Evolutionary conservation across 2,797 vertebrate genomes (phyloP).

Genomic region (Cossypha heuglini): DNA sequence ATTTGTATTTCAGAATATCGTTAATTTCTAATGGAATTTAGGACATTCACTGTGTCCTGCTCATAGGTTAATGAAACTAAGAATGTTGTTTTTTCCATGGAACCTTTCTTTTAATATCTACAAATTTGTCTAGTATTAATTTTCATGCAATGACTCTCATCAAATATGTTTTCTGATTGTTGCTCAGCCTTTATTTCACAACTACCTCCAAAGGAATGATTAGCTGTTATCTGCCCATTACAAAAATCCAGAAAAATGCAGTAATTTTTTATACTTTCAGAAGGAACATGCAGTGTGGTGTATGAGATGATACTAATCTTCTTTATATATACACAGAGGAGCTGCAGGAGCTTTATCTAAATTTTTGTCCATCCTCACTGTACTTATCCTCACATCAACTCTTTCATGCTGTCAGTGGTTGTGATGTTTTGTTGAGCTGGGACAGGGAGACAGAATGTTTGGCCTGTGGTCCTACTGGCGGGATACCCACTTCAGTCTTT

Average conservation of each 20-base stretch:
- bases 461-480: background rate
- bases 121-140: background rate
- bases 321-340: background rate
- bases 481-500: background rate
- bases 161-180: background rate
- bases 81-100: fast-evolving
- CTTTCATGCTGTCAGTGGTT: background rate
- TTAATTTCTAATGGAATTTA: background rate
- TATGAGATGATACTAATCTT: background rate
- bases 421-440: background rate
- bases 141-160: background rate
- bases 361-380: fast-evolving
- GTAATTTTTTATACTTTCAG: background rate
- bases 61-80: background rate
- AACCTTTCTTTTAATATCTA: background rate
- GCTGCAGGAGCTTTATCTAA: background rate
- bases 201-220: background rate
- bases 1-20: background rate
- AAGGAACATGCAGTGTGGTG: fast-evolving
- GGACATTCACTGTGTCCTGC: background rate
- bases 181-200: background rate
- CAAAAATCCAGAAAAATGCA: background rate
- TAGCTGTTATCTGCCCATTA: background rate
- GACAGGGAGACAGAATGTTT: background rate
- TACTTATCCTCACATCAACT: background rate